Percentiles rank a stretch among this genome's conserved stretches.
Evolutionary conservation across 1,140 invertebrate species (phyloP).

Genomic region (Callitettix versicolor): DNA sequence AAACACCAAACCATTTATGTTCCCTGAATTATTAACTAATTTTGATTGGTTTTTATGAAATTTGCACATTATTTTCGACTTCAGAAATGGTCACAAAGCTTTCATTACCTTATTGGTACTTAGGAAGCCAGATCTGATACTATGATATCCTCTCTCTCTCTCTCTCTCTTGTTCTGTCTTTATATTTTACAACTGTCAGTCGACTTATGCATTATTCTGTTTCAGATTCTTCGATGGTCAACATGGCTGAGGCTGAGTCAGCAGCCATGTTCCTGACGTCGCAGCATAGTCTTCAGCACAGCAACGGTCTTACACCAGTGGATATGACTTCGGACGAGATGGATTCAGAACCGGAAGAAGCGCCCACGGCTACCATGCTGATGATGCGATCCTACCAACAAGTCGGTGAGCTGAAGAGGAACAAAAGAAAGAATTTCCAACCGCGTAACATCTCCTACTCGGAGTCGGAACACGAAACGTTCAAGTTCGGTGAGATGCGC

Average conservation of each 20-base stretch:
- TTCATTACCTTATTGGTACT: too few species aligned
- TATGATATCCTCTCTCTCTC: background rate
- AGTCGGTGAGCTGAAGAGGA: slow-evolving; percentile 25
- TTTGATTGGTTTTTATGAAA: too few species aligned
- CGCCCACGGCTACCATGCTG: slow-evolving; percentile 6
- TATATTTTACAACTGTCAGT: too few species aligned
- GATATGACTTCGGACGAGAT: slow-evolving; percentile 23
- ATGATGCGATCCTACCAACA: slow-evolving; percentile 12
- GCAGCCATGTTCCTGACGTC: slow-evolving; percentile 23
- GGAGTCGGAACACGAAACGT: slow-evolving; percentile 22
- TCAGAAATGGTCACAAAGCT: too few species aligned
- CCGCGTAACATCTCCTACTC: slow-evolving; percentile 35
- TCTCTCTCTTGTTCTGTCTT: background rate
- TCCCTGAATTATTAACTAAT: too few species aligned
- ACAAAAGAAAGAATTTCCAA: slow-evolving; percentile 41
- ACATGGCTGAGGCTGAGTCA: slow-evolving; percentile 27
- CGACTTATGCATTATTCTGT: too few species aligned
- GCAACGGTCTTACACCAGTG: slow-evolving; percentile 15
- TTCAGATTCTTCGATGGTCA: slow-evolving; percentile 22
- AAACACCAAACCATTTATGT: too few species aligned
- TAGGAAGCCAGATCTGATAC: too few species aligned
- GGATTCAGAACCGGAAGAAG: slow-evolving; percentile 23
- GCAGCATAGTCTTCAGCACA: slow-evolving; percentile 13
- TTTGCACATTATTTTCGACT: too few species aligned
- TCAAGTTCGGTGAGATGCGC: background rate